Evolutionary conservation across 2,113 vertebrate species (phyloP).

Genomic region (Galeopterus variegatus): DNA sequence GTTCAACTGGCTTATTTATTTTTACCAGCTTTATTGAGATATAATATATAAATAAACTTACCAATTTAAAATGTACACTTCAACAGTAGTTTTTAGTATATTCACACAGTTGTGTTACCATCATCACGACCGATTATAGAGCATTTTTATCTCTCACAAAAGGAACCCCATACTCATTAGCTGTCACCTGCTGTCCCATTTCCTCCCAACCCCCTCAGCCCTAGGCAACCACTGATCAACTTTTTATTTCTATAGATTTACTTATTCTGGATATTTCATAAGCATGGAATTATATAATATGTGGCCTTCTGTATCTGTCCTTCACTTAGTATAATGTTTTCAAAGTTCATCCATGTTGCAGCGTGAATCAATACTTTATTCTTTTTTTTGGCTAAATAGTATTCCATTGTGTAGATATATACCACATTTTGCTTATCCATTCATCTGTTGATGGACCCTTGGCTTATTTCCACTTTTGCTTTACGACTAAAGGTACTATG

Average conservation of each 20-base stretch:
- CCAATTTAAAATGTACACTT: neutral
- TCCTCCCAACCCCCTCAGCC: neutral
- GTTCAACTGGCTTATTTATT: neutral
- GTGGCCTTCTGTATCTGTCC: conserved; percentile 4
- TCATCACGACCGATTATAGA: neutral
- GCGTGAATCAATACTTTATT: neutral
- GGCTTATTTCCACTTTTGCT: neutral
- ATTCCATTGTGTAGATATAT: neutral
- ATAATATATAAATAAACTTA: neutral
- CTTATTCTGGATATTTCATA: neutral
- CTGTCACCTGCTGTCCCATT: neutral
- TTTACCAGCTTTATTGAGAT: neutral
- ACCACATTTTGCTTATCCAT: neutral
- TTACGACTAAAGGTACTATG: neutral
- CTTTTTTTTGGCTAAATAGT: conserved; percentile 11
- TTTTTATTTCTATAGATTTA: neutral
- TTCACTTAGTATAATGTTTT: neutral
- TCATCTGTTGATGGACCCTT: neutral
- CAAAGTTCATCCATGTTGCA: neutral
- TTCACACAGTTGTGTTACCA: neutral
- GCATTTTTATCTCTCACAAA: neutral
- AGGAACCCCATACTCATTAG: neutral
- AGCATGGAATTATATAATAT: neutral
- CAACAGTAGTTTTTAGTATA: neutral
- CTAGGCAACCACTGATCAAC: neutral